Evolutionary conservation across 2,888 invertebrate genomes (phyloP).

Genomic region (Microctonus hyperodae): DNA sequence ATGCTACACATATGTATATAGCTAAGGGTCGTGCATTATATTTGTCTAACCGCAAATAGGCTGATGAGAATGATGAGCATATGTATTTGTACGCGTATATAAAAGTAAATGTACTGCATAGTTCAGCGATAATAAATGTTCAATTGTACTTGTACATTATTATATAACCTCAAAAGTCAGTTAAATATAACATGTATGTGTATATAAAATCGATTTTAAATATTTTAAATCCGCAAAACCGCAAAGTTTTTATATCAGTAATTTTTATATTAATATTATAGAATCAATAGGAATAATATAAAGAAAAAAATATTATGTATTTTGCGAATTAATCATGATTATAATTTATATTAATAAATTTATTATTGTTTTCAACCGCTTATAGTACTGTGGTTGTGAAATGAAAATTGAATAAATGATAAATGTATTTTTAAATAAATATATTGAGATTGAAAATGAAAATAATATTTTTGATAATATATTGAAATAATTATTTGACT

Average conservation of each 20-base stretch:
- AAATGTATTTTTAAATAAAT: too few species aligned
- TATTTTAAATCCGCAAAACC: background rate
- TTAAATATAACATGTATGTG: background rate
- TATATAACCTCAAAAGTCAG: background rate
- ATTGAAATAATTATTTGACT: background rate
- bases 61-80: background rate
- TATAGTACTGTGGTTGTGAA: too few species aligned
- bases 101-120: background rate
- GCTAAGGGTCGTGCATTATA: background rate
- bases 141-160: constrained; percentile 2
- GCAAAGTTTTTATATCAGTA: background rate
- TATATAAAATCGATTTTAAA: background rate
- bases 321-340: too few species aligned
- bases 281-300: too few species aligned
- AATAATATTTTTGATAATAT: too few species aligned
- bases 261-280: too few species aligned
- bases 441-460: too few species aligned
- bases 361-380: too few species aligned
- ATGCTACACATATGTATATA: background rate
- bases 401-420: too few species aligned
- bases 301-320: too few species aligned
- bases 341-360: too few species aligned
- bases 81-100: background rate
- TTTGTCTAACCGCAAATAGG: background rate
- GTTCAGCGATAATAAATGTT: background rate